Evolutionary conservation across 2,888 invertebrate species (phyloP).

Genomic region (Himalopsyche japonica): DNA sequence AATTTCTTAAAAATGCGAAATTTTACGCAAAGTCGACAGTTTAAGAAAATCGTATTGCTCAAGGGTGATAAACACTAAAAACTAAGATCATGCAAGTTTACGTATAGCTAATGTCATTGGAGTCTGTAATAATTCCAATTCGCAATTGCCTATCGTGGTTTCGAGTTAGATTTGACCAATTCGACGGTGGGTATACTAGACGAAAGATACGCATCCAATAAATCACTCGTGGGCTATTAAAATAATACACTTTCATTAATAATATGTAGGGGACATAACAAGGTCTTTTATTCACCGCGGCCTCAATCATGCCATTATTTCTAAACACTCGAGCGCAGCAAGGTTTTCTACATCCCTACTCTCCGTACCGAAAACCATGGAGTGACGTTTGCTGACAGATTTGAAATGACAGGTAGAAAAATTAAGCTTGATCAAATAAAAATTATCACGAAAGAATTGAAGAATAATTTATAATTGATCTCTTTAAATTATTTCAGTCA

Average conservation of each 20-base stretch:
- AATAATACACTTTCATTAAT: neutral
- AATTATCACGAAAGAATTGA: neutral
- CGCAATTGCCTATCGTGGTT: too few species aligned
- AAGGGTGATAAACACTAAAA: too few species aligned
- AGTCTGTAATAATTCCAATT: too few species aligned
- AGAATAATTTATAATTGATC: neutral
- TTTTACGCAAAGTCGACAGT: too few species aligned
- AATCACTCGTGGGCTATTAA: neutral
- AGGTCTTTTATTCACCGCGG: neutral
- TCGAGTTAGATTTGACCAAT: too few species aligned
- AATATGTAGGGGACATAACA: neutral
- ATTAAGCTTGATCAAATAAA: neutral
- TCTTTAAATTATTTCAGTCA: neutral
- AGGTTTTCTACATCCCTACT: neutral
- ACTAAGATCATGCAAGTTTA: too few species aligned
- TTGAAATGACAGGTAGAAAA: neutral
- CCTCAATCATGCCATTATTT: neutral
- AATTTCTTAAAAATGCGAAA: too few species aligned
- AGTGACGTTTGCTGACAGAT: neutral
- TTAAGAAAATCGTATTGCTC: too few species aligned
- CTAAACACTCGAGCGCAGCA: neutral
- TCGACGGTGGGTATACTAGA: too few species aligned
- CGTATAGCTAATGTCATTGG: too few species aligned
- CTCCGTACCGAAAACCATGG: neutral
- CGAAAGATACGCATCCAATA: neutral